Percentiles rank a stretch among this genome's conserved stretches.
Evolutionary conservation across 2,888 invertebrate genomes (phyloP).

Genomic region (Actias luna): DNA sequence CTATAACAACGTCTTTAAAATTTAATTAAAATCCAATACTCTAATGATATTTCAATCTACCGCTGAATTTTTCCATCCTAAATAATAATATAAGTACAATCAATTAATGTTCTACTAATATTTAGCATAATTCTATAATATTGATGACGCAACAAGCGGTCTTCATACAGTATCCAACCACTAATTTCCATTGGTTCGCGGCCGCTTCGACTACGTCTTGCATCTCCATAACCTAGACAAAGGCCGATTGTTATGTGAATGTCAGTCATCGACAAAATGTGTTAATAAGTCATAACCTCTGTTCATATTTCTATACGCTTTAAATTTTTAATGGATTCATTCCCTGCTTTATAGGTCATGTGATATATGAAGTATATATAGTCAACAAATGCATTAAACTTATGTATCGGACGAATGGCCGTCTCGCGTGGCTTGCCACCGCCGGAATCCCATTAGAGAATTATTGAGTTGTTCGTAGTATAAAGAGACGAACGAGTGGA

Average conservation of each 20-base stretch:
- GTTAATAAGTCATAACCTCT: slow-evolving; percentile 14
- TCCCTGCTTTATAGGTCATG: slow-evolving; percentile 46
- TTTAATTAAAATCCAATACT: neutral
- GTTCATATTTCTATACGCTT: slow-evolving; percentile 12
- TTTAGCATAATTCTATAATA: slow-evolving; percentile 2
- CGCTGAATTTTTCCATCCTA: neutral
- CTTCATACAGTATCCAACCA: slow-evolving; percentile 30
- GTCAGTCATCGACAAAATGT: slow-evolving; percentile 17
- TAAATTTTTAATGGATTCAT: slow-evolving; percentile 7
- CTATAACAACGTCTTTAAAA: slow-evolving; percentile 2
- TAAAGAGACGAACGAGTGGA: slow-evolving; percentile 49
- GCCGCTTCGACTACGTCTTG: slow-evolving; percentile 32
- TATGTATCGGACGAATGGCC: slow-evolving; percentile 46
- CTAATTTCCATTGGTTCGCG: slow-evolving; percentile 42
- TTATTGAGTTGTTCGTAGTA: slow-evolving; percentile 70
- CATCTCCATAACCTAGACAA: slow-evolving; percentile 28
- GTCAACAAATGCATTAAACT: slow-evolving; percentile 53
- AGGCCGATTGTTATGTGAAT: slow-evolving; percentile 29
- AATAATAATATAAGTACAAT: neutral
- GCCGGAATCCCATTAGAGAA: slow-evolving; percentile 73
- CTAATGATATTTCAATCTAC: neutral
- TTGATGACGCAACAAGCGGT: slow-evolving; percentile 43
- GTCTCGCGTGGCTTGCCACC: slow-evolving; percentile 67
- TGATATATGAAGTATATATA: slow-evolving; percentile 47
- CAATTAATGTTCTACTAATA: too few species aligned